phyloP scores from a whole-genome alignment of 2,888 invertebrate genomes.

The Harmothoe impar region DNA sequence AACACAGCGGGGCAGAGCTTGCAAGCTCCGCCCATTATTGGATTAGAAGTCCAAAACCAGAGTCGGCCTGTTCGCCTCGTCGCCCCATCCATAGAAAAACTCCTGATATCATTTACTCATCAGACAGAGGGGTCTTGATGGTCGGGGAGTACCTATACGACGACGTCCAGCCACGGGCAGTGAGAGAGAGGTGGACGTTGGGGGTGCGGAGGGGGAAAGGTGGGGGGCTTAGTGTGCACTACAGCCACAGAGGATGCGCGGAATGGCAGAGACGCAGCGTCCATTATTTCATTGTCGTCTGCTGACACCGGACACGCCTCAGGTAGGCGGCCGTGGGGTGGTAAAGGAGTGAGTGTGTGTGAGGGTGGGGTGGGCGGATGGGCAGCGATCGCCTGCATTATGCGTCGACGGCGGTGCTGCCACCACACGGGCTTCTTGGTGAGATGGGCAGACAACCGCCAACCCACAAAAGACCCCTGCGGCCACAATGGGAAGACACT shows the following conservation, averaged over 20 bases:
- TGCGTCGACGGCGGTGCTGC: not conserved
- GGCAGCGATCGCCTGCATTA: slow-evolving; percentile 7
- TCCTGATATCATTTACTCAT: slow-evolving; percentile 55
- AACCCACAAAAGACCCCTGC: not conserved
- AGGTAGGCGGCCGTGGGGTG: not conserved
- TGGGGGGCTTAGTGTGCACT: not conserved
- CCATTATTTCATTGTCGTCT: slow-evolving; percentile 43
- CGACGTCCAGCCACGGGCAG: not conserved
- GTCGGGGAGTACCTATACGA: not conserved
- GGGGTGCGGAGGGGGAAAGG: not conserved
- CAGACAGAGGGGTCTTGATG: not conserved
- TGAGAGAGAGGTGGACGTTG: not conserved
- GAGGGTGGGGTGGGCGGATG: too few relatives aligned
- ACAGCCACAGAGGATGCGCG: not conserved
- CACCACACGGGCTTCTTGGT: slow-evolving; percentile 21
- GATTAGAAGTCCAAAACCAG: slow-evolving; percentile 56
- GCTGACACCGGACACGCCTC: slow-evolving; percentile 27
- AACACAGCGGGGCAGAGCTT: slow-evolving; percentile 5
- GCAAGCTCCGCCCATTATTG: slow-evolving; percentile 44
- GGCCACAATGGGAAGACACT: slow-evolving; percentile 46
- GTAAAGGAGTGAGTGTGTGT: too few relatives aligned
- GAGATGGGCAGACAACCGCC: not conserved
- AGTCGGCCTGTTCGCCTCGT: not conserved
- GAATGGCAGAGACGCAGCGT: not conserved
- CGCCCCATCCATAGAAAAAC: slow-evolving; percentile 41